A percentile compares a stretch with the other conserved stretches of the same genome.
Conservation (phyloP, 2,113 vertebrate genomes). For the Corythornis madagascariensis region DNA sequence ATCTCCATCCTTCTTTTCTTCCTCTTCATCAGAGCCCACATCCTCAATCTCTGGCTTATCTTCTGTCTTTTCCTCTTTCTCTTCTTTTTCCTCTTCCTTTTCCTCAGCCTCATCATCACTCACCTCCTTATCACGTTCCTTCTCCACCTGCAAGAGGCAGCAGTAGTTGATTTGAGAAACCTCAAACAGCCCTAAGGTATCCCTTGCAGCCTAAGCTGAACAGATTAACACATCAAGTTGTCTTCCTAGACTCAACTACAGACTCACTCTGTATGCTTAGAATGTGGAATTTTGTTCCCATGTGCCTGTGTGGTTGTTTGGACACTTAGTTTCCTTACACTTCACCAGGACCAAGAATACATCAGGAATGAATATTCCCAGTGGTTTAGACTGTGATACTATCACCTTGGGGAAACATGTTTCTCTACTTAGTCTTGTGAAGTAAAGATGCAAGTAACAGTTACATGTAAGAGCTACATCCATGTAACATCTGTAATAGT, state of each 20-base stretch:
- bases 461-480: fast-evolving
- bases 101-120: slow-evolving; percentile 87
- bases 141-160: slow-evolving; percentile 74
- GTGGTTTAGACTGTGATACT: fast-evolving
- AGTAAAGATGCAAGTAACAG: fast-evolving
- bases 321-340: fast-evolving
- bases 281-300: fast-evolving
- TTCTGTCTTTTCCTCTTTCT: slow-evolving; percentile 73
- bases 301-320: fast-evolving
- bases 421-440: too few relatives aligned
- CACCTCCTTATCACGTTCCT: slow-evolving; percentile 86
- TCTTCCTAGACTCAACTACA: background rate
- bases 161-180: fast-evolving
- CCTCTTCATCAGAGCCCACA: slow-evolving; percentile 85
- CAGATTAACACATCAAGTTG: fast-evolving
- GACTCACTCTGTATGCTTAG: fast-evolving
- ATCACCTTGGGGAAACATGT: fast-evolving
- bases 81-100: slow-evolving; percentile 80
- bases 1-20: slow-evolving; percentile 82
- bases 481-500: fast-evolving
- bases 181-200: fast-evolving
- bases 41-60: slow-evolving; percentile 87
- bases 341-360: fast-evolving
- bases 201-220: background rate
- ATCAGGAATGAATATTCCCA: fast-evolving